Evolutionary conservation across 2,113 vertebrate genomes (phyloP), one percentile per base, ranked within the genome.

Genomic region (Sturnus vulgaris): DNA sequence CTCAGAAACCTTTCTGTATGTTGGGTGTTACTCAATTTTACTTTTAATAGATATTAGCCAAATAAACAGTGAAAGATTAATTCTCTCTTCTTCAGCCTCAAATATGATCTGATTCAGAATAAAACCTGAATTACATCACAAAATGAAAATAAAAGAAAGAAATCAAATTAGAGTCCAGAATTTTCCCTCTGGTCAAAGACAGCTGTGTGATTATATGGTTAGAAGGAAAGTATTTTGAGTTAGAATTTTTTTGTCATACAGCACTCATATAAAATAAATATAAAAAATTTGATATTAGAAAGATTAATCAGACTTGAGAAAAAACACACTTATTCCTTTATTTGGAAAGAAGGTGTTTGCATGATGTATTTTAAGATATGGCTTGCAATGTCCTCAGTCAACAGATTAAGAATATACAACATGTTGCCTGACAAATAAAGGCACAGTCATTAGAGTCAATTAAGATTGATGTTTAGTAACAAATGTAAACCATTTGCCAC

Each of bases 401-500:
- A 46, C 66, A 89, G 73, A 89, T 92, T 86, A 82, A 71, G 78
- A 82, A 84, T 93, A 91, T 61, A 57, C 46, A 95, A 81, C 81
- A 92, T 79, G 87, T 92, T 91, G 81, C 93, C 79, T 91, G 91
- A 95, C 81, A 93, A 93, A 92, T 53, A 85, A 71, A 96, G 75
- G 61, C 65, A 65, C 21, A 87, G 57, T 82, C 80, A 89, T 91
- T 60, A 84, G 47, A 96, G 77, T 79, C 15, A n/a, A 91, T 95
- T 95, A 89, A 91, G 78, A 96, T 50, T 95, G 86, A 95, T 93
- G 93, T 91, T 96, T 87, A 92, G 73, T 53, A 94, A 95, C 91
- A 97, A 95, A 92, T 96, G 69, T 95, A 97, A 95, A 93, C 46
- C 83, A 89, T 96, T 95, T 92, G 86, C 89, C n/a, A 53, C 50